These are phyloP conservation scores for Vultur gryphus DNA, from an alignment of 2,797 vertebrate genomes.

Conservation along the genomic window DNA sequence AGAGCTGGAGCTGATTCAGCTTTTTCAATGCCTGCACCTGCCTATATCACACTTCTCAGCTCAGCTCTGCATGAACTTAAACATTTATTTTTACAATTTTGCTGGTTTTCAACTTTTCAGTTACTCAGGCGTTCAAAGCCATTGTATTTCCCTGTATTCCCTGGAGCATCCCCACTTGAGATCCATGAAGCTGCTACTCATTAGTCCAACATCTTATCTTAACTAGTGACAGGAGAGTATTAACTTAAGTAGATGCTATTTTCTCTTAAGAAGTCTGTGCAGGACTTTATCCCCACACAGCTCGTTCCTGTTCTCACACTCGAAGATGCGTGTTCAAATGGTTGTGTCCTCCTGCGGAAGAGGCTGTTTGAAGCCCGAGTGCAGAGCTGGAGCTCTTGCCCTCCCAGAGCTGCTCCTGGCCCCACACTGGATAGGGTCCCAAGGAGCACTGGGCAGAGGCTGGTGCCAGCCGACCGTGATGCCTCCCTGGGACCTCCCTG, in stretches of 20 bases:
- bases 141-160: neutral
- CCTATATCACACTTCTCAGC: neutral
- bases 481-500: neutral
- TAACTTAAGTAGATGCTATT: neutral
- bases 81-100: neutral
- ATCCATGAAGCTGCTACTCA: neutral
- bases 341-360: neutral
- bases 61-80: neutral
- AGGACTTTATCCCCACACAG: neutral
- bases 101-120: neutral
- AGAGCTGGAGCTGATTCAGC: neutral
- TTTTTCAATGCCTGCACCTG: neutral
- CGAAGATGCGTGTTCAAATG: accelerated
- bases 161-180: neutral
- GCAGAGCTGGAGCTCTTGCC: accelerated
- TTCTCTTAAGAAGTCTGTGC: neutral
- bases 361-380: neutral
- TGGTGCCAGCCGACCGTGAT: accelerated
- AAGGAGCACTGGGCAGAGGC: neutral
- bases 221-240: neutral
- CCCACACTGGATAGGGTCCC: too few relatives aligned
- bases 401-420: neutral
- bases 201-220: neutral
- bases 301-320: neutral
- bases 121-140: neutral